Percentiles rank a stretch among this genome's conserved stretches.
Evolutionary conservation across 2,113 vertebrate species (phyloP).

Genomic region (Spheniscus mendiculus): DNA sequence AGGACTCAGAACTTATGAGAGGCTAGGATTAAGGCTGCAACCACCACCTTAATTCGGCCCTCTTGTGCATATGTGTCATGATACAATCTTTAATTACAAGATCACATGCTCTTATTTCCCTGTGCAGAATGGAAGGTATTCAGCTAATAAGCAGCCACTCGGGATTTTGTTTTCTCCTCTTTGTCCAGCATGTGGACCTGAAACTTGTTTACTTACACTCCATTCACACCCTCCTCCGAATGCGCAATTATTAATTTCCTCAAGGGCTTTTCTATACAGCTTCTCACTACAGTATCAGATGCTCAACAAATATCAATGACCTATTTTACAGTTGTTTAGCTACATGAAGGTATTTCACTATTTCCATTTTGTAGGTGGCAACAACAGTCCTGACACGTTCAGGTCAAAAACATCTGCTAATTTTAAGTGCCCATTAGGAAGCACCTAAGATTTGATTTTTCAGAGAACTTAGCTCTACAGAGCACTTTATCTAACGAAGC

Average conservation of each 20-base stretch:
- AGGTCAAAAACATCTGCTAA: neutral
- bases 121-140: neutral
- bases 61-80: neutral
- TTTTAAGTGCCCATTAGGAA: neutral
- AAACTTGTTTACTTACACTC: conserved; percentile 3
- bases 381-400: neutral
- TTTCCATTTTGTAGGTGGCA: neutral
- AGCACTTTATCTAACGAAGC: neutral
- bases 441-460: neutral
- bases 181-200: neutral
- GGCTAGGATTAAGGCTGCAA: conserved; percentile 1
- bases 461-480: neutral
- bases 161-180: conserved; percentile 6
- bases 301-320: neutral
- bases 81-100: conserved; percentile 66
- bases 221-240: conserved; percentile 5
- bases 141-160: conserved; percentile 39
- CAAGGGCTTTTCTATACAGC: neutral
- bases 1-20: conserved; percentile 12
- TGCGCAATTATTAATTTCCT: conserved; percentile 41
- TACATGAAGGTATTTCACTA: neutral
- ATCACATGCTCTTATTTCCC: neutral
- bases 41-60: conserved; percentile 37
- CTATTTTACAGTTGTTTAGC: neutral
- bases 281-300: neutral